phyloP scores from a whole-genome alignment of 1,140 invertebrate genomes.

The Andrena cerasifolii region DNA sequence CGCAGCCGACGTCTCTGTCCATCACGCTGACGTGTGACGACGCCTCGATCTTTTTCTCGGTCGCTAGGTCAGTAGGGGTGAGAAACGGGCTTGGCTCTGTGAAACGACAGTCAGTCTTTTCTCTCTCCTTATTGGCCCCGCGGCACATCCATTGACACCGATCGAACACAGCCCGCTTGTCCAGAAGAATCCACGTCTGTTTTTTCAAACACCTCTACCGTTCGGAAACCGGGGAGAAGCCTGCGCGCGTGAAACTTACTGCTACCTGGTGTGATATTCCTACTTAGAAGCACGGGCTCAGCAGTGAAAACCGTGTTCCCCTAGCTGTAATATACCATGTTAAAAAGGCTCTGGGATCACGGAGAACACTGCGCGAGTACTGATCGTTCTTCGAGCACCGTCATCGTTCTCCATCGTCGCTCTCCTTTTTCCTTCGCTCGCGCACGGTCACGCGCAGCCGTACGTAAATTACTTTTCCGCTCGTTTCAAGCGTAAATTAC shows the following conservation, averaged over 20 bases:
- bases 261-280: neutral
- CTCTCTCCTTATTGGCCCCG: conserved; percentile 82
- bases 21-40: conserved; percentile 9
- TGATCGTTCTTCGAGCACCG: conserved; percentile 59
- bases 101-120: conserved; percentile 82
- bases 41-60: conserved; percentile 58
- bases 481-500: conserved; percentile 16
- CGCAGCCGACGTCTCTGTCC: conserved; percentile 3
- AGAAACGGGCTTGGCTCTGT: conserved; percentile 82
- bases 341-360: conserved; percentile 78
- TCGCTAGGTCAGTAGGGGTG: conserved; percentile 81
- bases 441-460: neutral
- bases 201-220: neutral
- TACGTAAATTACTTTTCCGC: conserved; percentile 37
- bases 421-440: conserved; percentile 2
- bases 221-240: neutral
- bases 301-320: conserved; percentile 81
- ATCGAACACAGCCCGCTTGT: neutral
- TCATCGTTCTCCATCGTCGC: conserved; percentile 9
- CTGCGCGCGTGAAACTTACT: neutral
- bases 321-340: conserved; percentile 71
- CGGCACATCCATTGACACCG: conserved; percentile 66
- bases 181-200: neutral
- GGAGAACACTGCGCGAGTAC: conserved; percentile 80
- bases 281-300: conserved; percentile 68